These are phyloP conservation scores for Sarcophaga bullata DNA, from an alignment of 1,140 invertebrate genomes.

Conservation along the genomic window DNA sequence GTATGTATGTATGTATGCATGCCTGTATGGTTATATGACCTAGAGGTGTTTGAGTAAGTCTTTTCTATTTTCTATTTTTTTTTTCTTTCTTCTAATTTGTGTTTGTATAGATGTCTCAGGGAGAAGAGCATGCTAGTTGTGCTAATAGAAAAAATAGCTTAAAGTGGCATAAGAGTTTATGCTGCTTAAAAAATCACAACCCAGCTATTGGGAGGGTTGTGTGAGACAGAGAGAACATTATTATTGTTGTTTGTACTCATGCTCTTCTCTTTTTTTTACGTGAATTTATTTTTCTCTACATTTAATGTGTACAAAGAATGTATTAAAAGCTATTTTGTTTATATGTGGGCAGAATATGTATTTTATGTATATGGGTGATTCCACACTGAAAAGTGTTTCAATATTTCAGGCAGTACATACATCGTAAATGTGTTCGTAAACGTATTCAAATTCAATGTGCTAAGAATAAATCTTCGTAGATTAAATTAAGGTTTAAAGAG, in stretches of 20 bases:
- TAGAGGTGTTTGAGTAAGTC: no score
- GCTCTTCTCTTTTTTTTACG: not conserved
- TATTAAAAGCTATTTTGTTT: conserved; percentile 10
- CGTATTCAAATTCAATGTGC: no score
- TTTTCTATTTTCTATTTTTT: no score
- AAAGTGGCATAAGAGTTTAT: conserved; percentile 34
- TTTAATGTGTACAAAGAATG: not conserved
- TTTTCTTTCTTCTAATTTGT: no score
- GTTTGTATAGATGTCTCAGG: no score
- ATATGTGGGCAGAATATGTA: not conserved
- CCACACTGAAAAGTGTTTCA: not conserved
- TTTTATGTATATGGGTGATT: not conserved
- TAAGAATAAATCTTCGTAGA: no score
- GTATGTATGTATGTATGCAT: not conserved
- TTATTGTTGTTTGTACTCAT: not conserved
- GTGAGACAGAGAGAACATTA: not conserved
- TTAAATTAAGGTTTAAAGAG: no score
- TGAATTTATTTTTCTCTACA: not conserved
- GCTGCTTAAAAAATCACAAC: not conserved
- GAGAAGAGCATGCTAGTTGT: not conserved
- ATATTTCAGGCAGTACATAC: no score
- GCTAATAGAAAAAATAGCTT: conserved; percentile 34
- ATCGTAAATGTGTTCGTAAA: no score
- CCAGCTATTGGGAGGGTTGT: not conserved
- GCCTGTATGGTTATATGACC: not conserved